Evolutionary conservation across 2,113 vertebrate genomes (phyloP).

Genomic region (Bothrops jararaca): DNA sequence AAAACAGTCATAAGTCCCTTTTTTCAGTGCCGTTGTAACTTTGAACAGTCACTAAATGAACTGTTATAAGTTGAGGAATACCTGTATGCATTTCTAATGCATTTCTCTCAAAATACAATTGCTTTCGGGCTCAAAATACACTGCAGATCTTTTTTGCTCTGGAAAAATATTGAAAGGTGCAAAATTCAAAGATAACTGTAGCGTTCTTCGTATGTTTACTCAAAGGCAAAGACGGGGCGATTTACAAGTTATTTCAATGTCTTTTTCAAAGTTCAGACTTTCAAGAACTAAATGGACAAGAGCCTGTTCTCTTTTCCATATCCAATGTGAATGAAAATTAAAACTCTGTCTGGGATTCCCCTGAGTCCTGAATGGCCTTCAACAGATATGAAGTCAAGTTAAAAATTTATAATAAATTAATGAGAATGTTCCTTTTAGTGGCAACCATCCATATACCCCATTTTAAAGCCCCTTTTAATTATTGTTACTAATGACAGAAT

Average conservation of each 20-base stretch:
- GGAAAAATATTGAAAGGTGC: background rate
- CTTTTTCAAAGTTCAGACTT: background rate
- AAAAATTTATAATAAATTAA: constrained; percentile 73
- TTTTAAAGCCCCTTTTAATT: constrained; percentile 72
- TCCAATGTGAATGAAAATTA: background rate
- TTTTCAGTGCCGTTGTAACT: too few relatives aligned
- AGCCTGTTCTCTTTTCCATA: background rate
- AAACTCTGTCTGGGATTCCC: constrained; percentile 40
- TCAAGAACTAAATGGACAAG: background rate
- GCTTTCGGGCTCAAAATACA: background rate
- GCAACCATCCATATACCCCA: constrained; percentile 65
- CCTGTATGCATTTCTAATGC: background rate
- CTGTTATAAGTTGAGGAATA: too few relatives aligned
- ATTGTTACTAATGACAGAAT: constrained; percentile 70
- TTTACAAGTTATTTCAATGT: background rate
- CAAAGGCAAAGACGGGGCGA: background rate
- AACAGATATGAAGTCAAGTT: constrained; percentile 68
- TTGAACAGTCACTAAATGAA: too few relatives aligned
- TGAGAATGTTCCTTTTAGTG: constrained; percentile 68
- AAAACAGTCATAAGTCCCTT: too few relatives aligned
- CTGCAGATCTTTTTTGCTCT: background rate
- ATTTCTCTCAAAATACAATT: background rate
- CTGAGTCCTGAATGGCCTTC: constrained; percentile 68
- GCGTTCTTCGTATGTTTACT: background rate
- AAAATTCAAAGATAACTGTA: background rate